These are phyloP conservation scores for Chrysodeixis includens DNA, from an alignment of 2,888 invertebrate species.

Conservation along the genomic window DNA sequence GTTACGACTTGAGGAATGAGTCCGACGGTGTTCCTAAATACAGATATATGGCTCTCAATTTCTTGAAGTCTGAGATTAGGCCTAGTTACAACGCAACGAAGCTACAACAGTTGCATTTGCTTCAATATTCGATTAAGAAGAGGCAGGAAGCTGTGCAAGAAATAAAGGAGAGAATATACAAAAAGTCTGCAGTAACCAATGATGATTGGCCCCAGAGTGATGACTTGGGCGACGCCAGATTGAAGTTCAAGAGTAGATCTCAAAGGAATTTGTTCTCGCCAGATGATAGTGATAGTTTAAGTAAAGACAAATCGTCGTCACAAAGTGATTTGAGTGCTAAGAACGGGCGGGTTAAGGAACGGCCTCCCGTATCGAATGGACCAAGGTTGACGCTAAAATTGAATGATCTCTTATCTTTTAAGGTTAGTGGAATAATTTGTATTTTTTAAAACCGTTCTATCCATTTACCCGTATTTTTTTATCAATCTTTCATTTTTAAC, in stretches of 20 bases:
- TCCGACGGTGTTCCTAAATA: constrained; percentile 79
- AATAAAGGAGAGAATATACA: constrained; percentile 84
- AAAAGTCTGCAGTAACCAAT: constrained; percentile 78
- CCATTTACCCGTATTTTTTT: too few species aligned
- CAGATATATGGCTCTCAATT: constrained; percentile 84
- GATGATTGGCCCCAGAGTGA: constrained; percentile 68
- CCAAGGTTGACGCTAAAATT: constrained; percentile 82
- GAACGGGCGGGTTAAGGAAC: constrained; percentile 78
- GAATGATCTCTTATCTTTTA: constrained; percentile 86
- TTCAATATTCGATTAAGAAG: constrained; percentile 93
- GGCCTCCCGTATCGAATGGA: constrained; percentile 74
- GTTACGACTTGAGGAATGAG: constrained; percentile 82
- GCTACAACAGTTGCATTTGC: constrained; percentile 91
- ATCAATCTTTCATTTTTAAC: neutral
- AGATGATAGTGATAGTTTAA: constrained; percentile 68
- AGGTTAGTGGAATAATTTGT: constrained; percentile 68
- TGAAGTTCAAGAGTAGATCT: constrained; percentile 73
- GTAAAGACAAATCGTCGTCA: constrained; percentile 69
- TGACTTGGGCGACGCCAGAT: constrained; percentile 64
- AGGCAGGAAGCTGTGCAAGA: constrained; percentile 90
- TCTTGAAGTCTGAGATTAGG: constrained; percentile 90
- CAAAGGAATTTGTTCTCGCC: constrained; percentile 79
- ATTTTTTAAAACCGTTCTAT: too few species aligned
- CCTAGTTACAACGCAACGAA: constrained; percentile 93
- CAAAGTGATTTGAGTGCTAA: constrained; percentile 71